Conservation (phyloP, 2,797 vertebrate genomes). For the Poliocrania exsul region DNA sequence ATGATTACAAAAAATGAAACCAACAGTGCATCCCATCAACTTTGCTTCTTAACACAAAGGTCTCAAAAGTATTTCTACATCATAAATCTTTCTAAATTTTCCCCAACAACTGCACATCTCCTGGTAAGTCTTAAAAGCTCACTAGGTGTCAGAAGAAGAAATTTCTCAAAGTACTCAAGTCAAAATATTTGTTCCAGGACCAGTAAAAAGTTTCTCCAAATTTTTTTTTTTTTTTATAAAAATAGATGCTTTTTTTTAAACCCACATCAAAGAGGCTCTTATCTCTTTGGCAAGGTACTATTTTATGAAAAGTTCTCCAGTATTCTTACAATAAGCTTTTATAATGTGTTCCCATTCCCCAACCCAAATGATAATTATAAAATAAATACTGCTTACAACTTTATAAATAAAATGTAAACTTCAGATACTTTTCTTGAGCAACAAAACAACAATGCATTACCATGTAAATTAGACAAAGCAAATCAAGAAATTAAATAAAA, state of each 20-base stretch:
- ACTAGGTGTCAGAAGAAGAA: conserved; percentile 99
- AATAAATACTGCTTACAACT: conserved; percentile 84
- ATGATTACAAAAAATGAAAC: conserved; percentile 92
- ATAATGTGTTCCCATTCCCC: conserved; percentile 89
- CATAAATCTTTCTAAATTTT: conserved; percentile 93
- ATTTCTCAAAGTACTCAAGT: conserved; percentile 99
- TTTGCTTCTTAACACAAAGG: conserved; percentile 92
- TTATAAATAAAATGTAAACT: conserved; percentile 83
- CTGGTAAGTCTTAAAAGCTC: conserved; percentile 99
- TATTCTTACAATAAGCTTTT: conserved; percentile 95
- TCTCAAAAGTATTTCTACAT: conserved; percentile 92
- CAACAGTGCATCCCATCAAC: conserved; percentile 85
- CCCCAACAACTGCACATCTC: conserved; percentile 87
- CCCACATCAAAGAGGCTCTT: conserved; percentile 99
- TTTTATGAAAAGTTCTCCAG: conserved; percentile 95
- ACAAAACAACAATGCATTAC: conserved; percentile 75
- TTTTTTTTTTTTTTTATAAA: conserved; percentile 88
- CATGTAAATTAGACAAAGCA: conserved; percentile 82
- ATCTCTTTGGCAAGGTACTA: conserved; percentile 99
- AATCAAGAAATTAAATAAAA: conserved; percentile 75
- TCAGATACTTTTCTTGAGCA: conserved; percentile 81
- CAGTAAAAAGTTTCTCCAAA: conserved; percentile 99
- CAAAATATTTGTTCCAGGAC: conserved; percentile 99
- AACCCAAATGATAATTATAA: conserved; percentile 85
- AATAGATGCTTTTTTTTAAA: conserved; percentile 99